Conservation (phyloP, 2,797 vertebrate genomes). For the Peromyscus aztecus region DNA sequence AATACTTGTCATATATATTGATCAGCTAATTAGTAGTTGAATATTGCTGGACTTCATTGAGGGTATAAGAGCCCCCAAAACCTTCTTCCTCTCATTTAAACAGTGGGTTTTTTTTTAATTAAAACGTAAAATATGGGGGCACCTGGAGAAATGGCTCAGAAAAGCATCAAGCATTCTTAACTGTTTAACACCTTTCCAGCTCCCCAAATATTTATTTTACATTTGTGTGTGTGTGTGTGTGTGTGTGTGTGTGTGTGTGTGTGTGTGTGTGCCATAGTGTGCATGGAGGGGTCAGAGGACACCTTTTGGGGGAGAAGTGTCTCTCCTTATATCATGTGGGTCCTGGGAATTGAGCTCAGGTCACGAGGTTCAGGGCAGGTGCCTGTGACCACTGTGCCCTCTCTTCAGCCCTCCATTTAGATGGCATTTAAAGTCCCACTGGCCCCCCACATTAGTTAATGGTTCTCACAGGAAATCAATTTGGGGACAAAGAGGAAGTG, state of each 20-base stretch:
- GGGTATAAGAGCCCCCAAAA: not conserved
- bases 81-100: not conserved
- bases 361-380: not conserved
- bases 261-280: not conserved
- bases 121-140: not conserved
- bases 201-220: not conserved
- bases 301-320: not conserved
- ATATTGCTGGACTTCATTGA: not conserved
- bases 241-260: not conserved
- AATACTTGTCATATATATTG: not conserved
- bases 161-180: not conserved
- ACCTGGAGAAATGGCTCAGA: not conserved
- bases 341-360: not conserved
- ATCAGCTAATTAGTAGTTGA: not conserved
- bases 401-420: no score
- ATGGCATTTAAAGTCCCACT: not conserved
- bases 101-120: not conserved
- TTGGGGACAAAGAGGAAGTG: not conserved
- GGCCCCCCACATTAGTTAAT: not conserved
- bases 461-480: not conserved
- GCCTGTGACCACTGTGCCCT: no score
- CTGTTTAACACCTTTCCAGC: not conserved
- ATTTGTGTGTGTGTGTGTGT: not conserved
- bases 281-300: not conserved
- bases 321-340: not conserved